Evolutionary conservation across 92 coral and sea anemone genomes (phyloP), one percentile per base, ranked within the genome.

Genomic region (Phenganax subtilis): DNA sequence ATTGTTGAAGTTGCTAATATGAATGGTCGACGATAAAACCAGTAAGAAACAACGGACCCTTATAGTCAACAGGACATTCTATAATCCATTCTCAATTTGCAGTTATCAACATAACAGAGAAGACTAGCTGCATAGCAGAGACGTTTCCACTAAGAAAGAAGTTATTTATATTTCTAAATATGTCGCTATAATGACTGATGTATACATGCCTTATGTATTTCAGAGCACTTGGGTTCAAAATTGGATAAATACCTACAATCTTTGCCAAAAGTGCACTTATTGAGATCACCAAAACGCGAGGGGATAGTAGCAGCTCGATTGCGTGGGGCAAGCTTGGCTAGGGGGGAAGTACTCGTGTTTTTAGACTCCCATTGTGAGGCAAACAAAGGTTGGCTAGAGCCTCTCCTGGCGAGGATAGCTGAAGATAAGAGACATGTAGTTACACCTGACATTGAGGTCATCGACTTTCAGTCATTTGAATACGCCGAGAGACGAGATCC

Each of bases 341-440:
- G 70, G 37, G 99, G 97, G 0, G 92, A 96, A 44, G 96, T 92
- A 0, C 85, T 96, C 47, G 96, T 92, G 51, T 96, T 96, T 37
- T 87, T 96, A 37, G 99, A 96, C 86, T 96, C 99, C 56, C 99
- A 96, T 64, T 96, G 99, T 72, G 99, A 96, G 86, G 85, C 91
- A 11, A 96, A 96, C 80, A 79, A 87, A 62, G 99, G 99, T 76
- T 96, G 99, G 99, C 68, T 96, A 74, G 99, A 96, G 72, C 99
- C 99, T 83, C 96, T 96, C 86, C 91, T 96, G 54, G 90, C 99
- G 59, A 96, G 99, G 82, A 96, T 96, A 74, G 96, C 91, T 31
- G 87, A 84, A 20, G 87, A 92, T 86, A 85, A 90, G 77, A 92
- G 87, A 55, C 92, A 89, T 55, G 96, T 92, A 6, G 99, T 96